phyloP scores from a whole-genome alignment of 2,797 vertebrate genomes.

The Chiroxiphia lanceolata region DNA sequence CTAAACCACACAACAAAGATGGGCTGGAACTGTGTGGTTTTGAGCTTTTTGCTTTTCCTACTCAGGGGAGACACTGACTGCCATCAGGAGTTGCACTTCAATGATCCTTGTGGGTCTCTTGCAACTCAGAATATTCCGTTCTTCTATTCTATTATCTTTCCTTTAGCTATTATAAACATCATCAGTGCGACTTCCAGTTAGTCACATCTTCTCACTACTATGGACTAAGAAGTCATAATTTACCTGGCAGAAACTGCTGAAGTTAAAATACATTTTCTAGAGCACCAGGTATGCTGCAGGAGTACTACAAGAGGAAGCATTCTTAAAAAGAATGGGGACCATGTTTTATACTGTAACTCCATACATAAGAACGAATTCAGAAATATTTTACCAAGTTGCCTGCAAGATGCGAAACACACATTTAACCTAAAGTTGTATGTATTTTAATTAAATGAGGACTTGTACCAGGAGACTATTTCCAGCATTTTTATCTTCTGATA shows the following conservation, averaged over 20 bases:
- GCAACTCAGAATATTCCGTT: neutral
- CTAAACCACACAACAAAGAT: neutral
- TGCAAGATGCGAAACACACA: neutral
- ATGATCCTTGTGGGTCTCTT: neutral
- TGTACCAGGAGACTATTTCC: neutral
- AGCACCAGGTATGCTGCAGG: neutral
- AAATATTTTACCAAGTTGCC: neutral
- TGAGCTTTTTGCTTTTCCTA: neutral
- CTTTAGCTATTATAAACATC: neutral
- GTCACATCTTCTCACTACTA: neutral
- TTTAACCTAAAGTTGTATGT: neutral
- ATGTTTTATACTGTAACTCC: neutral
- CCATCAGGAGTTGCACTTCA: neutral
- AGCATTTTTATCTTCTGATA: constrained; percentile 39
- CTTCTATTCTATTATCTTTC: neutral
- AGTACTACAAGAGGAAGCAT: neutral
- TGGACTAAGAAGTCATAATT: neutral
- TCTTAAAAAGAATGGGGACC: neutral
- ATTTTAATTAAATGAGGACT: constrained; percentile 3
- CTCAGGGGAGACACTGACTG: neutral
- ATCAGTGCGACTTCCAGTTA: neutral
- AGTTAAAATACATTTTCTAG: neutral
- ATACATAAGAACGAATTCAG: neutral
- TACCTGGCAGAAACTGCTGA: neutral
- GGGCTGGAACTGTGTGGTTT: neutral